phyloP scores from a whole-genome alignment of 1,140 invertebrate species.

The Elysia chlorotica region DNA sequence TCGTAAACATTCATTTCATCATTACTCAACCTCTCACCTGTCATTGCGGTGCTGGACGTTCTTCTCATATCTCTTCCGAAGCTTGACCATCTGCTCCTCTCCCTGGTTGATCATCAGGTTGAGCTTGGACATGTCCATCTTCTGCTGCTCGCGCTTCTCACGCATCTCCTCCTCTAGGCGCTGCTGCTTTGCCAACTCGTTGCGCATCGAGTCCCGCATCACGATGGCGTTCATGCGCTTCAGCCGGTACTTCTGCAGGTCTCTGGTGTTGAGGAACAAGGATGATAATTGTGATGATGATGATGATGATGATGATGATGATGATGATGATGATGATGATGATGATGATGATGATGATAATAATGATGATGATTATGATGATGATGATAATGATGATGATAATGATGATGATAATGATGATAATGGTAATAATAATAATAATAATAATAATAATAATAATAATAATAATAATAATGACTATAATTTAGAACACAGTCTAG shows the following conservation, averaged over 20 bases:
- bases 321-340: too few relatives aligned
- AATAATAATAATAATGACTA: too few relatives aligned
- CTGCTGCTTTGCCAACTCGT: slow-evolving; percentile 60
- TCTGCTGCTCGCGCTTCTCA: slow-evolving; percentile 60
- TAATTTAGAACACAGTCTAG: too few relatives aligned
- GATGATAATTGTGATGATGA: not conserved
- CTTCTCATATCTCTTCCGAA: slow-evolving; percentile 58
- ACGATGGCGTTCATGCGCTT: slow-evolving; percentile 58
- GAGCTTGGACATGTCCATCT: slow-evolving; percentile 61
- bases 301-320: too few relatives aligned
- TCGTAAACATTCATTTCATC: too few relatives aligned
- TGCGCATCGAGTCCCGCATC: slow-evolving; percentile 56
- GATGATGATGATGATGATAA: too few relatives aligned
- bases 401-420: too few relatives aligned
- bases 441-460: too few relatives aligned
- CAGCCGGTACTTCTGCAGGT: slow-evolving; percentile 56
- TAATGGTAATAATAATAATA: too few relatives aligned
- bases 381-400: not conserved
- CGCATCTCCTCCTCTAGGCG: slow-evolving; percentile 56
- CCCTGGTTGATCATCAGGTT: slow-evolving; percentile 62
- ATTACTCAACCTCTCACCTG: too few relatives aligned
- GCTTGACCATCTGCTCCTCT: slow-evolving; percentile 59
- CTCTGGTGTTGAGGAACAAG: slow-evolving; percentile 33
- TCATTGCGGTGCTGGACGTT: slow-evolving; percentile 59
- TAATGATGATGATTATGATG: too few relatives aligned